Conservation (phyloP, 1,140 invertebrate genomes). For the Matsumurasca onukii region DNA sequence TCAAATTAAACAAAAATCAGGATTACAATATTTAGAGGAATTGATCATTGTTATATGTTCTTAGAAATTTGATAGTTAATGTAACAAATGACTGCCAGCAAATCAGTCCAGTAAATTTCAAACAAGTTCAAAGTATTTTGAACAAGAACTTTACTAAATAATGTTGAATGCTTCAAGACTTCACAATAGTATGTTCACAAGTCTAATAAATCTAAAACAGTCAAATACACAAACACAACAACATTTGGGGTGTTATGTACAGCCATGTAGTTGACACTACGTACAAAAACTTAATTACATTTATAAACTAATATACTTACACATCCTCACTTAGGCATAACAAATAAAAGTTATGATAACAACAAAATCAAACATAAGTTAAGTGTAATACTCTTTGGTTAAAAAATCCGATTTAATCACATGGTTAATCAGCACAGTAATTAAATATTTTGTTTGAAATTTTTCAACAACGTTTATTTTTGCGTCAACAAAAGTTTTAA, state of each 20-base stretch:
- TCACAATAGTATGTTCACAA: not conserved
- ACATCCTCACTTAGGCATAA: slow-evolving; percentile 2
- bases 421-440: no score
- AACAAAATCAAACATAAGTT: not conserved
- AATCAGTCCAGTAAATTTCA: slow-evolving; percentile 11
- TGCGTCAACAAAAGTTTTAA: no score
- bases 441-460: no score
- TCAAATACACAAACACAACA: not conserved
- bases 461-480: no score
- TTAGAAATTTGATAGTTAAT: not conserved
- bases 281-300: no score
- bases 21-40: no score
- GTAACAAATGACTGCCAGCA: slow-evolving; percentile 24
- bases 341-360: not conserved
- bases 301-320: no score
- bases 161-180: slow-evolving; percentile 27
- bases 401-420: no score
- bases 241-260: not conserved
- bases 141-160: not conserved
- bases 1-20: no score
- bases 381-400: not conserved
- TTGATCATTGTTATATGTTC: no score
- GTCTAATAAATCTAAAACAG: not conserved
- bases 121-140: not conserved
- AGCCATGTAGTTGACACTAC: no score